Conservation (phyloP, 2,113 vertebrate species). For the Phycodurus eques region DNA sequence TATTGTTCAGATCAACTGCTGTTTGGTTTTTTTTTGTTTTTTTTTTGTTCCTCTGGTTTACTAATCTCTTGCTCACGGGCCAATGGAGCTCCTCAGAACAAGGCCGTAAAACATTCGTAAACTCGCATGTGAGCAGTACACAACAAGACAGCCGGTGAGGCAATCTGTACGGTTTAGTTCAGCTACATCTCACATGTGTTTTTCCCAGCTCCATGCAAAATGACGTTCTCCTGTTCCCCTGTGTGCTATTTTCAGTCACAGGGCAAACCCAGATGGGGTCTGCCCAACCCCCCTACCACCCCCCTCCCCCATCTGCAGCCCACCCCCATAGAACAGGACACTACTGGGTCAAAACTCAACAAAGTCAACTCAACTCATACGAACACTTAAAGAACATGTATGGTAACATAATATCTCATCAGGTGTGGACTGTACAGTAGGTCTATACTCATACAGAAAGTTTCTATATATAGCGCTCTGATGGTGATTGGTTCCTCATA, state of each 20-base stretch:
- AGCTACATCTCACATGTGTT: conserved; percentile 36
- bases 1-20: conserved; percentile 10
- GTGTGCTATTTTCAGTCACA: conserved; percentile 63
- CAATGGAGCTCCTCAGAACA: conserved; percentile 1
- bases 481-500: background rate
- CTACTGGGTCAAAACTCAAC: conserved; percentile 7
- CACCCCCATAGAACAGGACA: conserved; percentile 10
- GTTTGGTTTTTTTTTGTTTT: no score
- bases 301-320: background rate
- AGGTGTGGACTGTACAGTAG: background rate
- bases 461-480: background rate
- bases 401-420: background rate
- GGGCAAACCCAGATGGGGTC: conserved; percentile 7
- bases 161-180: conserved; percentile 47
- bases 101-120: conserved; percentile 6
- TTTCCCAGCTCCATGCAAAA: conserved; percentile 29
- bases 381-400: background rate
- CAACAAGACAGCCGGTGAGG: conserved; percentile 49
- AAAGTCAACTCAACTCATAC: background rate
- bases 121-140: conserved; percentile 31
- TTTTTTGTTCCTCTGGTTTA: conserved; percentile 11
- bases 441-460: background rate
- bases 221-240: conserved; percentile 40
- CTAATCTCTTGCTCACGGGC: background rate
- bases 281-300: background rate